Evolutionary conservation across 1,140 invertebrate species (phyloP), one percentile per base, ranked within the genome.

Genomic region (Bombus confusus): DNA sequence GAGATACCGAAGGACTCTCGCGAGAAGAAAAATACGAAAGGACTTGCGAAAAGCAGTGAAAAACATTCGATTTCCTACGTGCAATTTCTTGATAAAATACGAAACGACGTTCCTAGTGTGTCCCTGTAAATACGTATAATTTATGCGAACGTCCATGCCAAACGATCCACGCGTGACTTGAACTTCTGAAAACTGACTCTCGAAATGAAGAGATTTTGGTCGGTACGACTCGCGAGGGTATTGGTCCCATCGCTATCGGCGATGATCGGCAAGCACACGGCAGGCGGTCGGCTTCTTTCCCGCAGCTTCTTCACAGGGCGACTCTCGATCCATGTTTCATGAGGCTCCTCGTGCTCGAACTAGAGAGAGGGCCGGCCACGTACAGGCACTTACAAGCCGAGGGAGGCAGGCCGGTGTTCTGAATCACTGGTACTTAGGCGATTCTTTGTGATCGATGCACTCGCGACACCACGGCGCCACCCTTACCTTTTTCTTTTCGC

Each of bases 251-350:
- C 78, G n/a, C 76, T 79, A 87, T 90, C 79, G 79, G 59, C 88
- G 85, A 84, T 89, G 73, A 89, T 80, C 69, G 74, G 52, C 78
- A 81, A 81, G 41, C 52, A 68, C 88, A 41, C 80, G 66, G 85
- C 85, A 75, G 89, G 88, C 86, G 83, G 86, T 86, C 88, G 80
- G 77, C 83, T 90, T 90, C 80, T 86, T 90, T 87, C 86, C 81
- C 87, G 72, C 76, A 73, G 76, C 82, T 90, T 89, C 86, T 90
- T 89, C 82, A 52, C 59, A 86, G 88, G 75, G 57, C 83, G 89
- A 86, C 88, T 90, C 80, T 68, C 80, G 86, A 90, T 90, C 88
- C 89, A 90, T 90, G 88, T 90, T 90, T 90, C 89, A 90, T 90
- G 89, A 90, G 89, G 37, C 76, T 68, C 59, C 64, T 86, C 75